Conservation (phyloP, 2,888 invertebrate species). For the Anthophora plumipes region DNA sequence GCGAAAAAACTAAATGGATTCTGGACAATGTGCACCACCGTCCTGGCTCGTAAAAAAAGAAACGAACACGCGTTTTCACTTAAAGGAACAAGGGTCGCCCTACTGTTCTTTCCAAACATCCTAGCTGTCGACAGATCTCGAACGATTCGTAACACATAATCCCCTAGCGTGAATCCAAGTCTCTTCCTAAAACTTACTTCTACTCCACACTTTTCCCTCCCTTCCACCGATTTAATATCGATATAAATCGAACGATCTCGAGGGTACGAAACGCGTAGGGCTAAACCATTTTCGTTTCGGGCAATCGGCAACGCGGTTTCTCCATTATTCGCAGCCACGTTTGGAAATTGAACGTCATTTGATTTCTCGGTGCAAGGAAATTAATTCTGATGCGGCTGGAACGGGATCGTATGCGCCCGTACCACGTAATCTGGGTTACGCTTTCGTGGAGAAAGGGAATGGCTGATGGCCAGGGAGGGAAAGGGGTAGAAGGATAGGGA, state of each 20-base stretch:
- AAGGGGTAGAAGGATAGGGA: constrained; percentile 1
- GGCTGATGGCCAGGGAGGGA: not conserved
- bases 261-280: not conserved
- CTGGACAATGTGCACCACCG: too few species aligned
- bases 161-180: too few species aligned
- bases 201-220: not conserved
- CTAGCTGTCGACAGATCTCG: not conserved
- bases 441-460: not conserved
- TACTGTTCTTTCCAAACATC: not conserved
- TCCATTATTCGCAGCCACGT: constrained; percentile 60
- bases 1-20: not conserved
- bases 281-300: not conserved
- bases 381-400: constrained; percentile 52
- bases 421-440: constrained; percentile 41
- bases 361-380: constrained; percentile 54
- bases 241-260: constrained; percentile 8
- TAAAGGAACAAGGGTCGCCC: constrained; percentile 12
- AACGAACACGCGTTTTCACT: constrained; percentile 24
- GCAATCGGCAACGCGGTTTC: constrained; percentile 54
- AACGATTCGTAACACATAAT: not conserved
- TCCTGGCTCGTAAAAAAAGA: not conserved
- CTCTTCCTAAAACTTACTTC: too few species aligned
- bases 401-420: constrained; percentile 30
- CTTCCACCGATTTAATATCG: not conserved
- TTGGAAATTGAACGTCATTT: constrained; percentile 60